Evolutionary conservation across 2,113 vertebrate species (phyloP), one percentile per base, ranked within the genome.

Genomic region (Odontesthes bonariensis): DNA sequence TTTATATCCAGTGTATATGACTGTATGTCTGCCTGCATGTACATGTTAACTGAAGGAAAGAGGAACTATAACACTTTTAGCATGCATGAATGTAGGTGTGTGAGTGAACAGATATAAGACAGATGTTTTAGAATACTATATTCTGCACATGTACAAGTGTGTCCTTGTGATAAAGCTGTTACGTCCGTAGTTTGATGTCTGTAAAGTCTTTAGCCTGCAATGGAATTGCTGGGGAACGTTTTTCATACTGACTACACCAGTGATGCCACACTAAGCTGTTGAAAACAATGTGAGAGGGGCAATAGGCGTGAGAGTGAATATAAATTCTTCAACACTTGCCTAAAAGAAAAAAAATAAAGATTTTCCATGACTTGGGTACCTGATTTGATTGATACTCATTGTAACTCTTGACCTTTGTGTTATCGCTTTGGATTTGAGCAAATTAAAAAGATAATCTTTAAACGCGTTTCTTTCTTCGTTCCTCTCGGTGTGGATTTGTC

Each of bases 371-470:
- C 54, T 20, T 32, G 32, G 19, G 13, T n/a, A 68, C 35, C 51
- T 27, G 14, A 73, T 71, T 73, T 38, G 38, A 65, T 77, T 73
- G 78, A 55, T 75, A 77, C 79, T 79, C 61, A 20, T 27, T n/a
- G 1, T 23, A 73, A 82, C 8, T 64, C 33, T 68, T 69, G 19
- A 58, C 40, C 47, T 81, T 65, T 78, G 59, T 69, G 47, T 82
- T 19, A 32, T 55, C 54, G 44, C 81, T 79, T 61, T 8, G 70
- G 14, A 57, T 71, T 70, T 74, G 55, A 76, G 13, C n/a, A 69
- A 83, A 86, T 77, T 77, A 80, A 92, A 84, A 56, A 14, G 9
- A 82, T 62, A 31, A 63, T 53, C 27, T 65, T 47, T 7, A 68
- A n/a, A 52, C 44, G 7, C 62, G 8, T 68, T 33, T 1, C 38